phyloP scores from a whole-genome alignment of 1,140 invertebrate genomes.

The Antheraea mylitta region DNA sequence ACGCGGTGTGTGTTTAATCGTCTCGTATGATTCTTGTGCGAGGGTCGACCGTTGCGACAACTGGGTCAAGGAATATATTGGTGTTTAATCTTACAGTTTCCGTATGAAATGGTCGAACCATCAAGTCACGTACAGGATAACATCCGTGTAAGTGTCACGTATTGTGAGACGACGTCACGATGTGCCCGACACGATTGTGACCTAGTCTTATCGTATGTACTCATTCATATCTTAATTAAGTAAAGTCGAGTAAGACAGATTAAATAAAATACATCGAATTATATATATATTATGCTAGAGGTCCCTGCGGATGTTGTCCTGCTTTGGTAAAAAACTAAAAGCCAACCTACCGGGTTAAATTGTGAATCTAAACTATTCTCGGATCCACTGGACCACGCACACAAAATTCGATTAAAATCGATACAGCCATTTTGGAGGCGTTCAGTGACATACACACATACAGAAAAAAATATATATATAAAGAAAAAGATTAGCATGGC shows the following conservation, averaged over 20 bases:
- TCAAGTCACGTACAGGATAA: not conserved
- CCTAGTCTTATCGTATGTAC: not conserved
- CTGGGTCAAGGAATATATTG: slow-evolving; percentile 1
- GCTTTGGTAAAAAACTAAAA: too few species aligned
- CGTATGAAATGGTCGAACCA: not conserved
- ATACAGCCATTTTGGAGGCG: too few species aligned
- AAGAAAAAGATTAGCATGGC: too few species aligned
- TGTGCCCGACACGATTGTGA: not conserved
- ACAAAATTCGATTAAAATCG: too few species aligned
- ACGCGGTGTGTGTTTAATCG: not conserved
- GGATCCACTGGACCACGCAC: too few species aligned
- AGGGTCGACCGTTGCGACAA: not conserved
- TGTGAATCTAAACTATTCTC: too few species aligned
- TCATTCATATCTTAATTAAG: not conserved
- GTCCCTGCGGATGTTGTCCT: too few species aligned
- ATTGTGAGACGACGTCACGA: not conserved
- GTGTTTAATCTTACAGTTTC: not conserved
- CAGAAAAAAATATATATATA: too few species aligned
- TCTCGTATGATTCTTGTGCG: not conserved
- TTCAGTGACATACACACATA: too few species aligned
- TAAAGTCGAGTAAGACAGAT: not conserved
- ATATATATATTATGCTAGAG: too few species aligned
- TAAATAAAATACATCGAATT: too few species aligned
- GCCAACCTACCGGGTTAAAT: too few species aligned
- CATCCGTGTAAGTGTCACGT: not conserved